Base-by-base conservation (phyloP, 2,888 invertebrate species). In the Aspidapion aeneum region DNA sequence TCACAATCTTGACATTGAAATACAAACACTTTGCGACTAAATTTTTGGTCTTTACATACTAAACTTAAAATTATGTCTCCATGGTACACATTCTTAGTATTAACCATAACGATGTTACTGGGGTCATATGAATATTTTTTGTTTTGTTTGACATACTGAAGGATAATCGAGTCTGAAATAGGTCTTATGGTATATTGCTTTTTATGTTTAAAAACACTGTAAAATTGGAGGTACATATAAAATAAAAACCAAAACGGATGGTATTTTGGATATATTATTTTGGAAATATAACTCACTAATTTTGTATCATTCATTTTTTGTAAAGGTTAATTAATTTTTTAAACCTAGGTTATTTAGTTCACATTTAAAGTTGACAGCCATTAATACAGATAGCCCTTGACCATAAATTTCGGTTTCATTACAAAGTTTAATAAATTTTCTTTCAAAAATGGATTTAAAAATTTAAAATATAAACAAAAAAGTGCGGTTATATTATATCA, bases 171-270 rank as follows among this genome's bases (percentile, higher is more conserved):
- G 58, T 68, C 64, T 1, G 74, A 70, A 19, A 74, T 67, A 1
- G 65, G 55, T 65, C 65, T 61, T 1, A 75, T 18, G 22, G 61
- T 67, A 64, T 75, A 78, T 35, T 63, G 61, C 18, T 63, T 67
- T 19, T 69, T 68, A 57, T 71, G 61, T 65, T 75, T 76, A 18
- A 66, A 59, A 49, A 75, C 68, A 58, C 71, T 72, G 18, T 69
- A 69, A 66, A 78, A 79, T 21, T 72, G 67, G 57, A 74, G 55
- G 60, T 75, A 73, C 77, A 80, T 77, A 63, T 76, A 79, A 57
- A 78, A 66, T 12, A 77, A 70, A 66, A 75, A 79, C 69, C 72
- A 73, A 68, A 74, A 71, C 1, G 72, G 67, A 16, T 76, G 73
- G 57, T 71, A 73, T 65, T 73, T 74, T 18, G 74, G 71, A 66